phyloP scores from a whole-genome alignment of 2,113 vertebrate genomes.

The Chloropsis hardwickii region DNA sequence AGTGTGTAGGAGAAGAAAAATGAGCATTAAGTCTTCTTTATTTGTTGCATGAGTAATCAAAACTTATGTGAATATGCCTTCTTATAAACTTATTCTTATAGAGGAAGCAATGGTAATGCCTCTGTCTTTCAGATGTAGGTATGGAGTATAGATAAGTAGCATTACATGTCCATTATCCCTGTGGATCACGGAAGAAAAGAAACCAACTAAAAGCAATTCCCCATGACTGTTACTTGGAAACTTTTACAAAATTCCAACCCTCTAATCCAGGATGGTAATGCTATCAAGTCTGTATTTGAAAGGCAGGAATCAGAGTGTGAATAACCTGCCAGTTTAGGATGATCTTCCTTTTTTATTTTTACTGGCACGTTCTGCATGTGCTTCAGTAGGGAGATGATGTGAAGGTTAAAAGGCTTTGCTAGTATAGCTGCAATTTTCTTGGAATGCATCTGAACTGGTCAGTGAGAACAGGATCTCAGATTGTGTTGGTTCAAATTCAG shows the following conservation, averaged over 20 bases:
- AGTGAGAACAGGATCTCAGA: background rate
- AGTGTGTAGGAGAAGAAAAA: background rate
- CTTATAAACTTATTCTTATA: background rate
- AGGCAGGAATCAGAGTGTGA: background rate
- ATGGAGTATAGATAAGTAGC: background rate
- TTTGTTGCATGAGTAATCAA: conserved; percentile 13
- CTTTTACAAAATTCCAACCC: background rate
- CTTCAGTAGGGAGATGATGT: fast-evolving
- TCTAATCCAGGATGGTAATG: background rate
- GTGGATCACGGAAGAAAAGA: background rate
- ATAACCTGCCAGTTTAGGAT: background rate
- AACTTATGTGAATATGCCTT: background rate
- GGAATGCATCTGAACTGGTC: background rate
- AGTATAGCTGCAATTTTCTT: background rate
- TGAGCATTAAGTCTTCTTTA: background rate
- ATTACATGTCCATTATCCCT: background rate
- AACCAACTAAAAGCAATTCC: background rate
- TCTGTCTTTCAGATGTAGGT: background rate
- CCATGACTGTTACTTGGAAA: fast-evolving
- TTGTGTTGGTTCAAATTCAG: background rate
- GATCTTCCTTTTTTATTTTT: background rate
- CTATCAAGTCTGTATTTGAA: background rate
- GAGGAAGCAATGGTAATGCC: background rate
- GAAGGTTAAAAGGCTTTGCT: background rate
- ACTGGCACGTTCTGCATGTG: background rate